Conservation (phyloP, 1,140 invertebrate species). For the Plectrocnemia conspersa region DNA sequence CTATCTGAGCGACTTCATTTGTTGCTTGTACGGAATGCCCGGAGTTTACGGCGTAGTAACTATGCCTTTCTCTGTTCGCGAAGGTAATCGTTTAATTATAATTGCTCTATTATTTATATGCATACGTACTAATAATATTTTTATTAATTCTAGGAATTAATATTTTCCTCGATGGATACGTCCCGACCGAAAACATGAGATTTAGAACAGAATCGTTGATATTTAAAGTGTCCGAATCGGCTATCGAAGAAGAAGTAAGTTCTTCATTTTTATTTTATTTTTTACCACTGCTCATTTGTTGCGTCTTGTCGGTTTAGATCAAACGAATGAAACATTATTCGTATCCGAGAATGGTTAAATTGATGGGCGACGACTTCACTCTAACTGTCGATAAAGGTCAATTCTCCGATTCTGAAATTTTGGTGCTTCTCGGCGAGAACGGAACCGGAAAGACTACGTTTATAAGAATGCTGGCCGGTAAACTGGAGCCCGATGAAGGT, state of each 20-base stretch:
- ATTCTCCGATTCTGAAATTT: slow-evolving; percentile 99
- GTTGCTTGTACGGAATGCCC: slow-evolving; percentile 96
- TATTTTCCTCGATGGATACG: slow-evolving; percentile 99
- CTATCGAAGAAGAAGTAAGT: slow-evolving; percentile 89
- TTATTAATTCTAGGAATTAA: slow-evolving; percentile 74
- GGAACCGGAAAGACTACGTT: slow-evolving; percentile 99
- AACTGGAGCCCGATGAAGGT: slow-evolving; percentile 86
- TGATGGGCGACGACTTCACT: slow-evolving; percentile 74
- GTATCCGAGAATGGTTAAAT: slow-evolving; percentile 85
- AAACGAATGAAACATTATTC: slow-evolving; percentile 95
- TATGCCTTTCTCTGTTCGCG: slow-evolving; percentile 98
- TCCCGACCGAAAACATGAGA: slow-evolving; percentile 98
- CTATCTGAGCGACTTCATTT: slow-evolving; percentile 99
- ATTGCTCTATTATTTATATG: not conserved
- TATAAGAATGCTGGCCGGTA: slow-evolving; percentile 96
- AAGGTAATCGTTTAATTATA: slow-evolving; percentile 72
- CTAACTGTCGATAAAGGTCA: slow-evolving; percentile 82
- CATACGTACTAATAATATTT: not conserved
- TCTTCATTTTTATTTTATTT: not conserved
- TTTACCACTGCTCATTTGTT: not conserved
- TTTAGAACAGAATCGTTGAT: slow-evolving; percentile 95
- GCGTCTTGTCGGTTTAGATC: slow-evolving; percentile 40
- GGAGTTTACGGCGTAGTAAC: slow-evolving; percentile 99
- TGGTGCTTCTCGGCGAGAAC: slow-evolving; percentile 98
- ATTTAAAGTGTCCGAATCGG: slow-evolving; percentile 98